Conservation (phyloP, 2,113 vertebrate species). For the Lepisosteus osseus region DNA sequence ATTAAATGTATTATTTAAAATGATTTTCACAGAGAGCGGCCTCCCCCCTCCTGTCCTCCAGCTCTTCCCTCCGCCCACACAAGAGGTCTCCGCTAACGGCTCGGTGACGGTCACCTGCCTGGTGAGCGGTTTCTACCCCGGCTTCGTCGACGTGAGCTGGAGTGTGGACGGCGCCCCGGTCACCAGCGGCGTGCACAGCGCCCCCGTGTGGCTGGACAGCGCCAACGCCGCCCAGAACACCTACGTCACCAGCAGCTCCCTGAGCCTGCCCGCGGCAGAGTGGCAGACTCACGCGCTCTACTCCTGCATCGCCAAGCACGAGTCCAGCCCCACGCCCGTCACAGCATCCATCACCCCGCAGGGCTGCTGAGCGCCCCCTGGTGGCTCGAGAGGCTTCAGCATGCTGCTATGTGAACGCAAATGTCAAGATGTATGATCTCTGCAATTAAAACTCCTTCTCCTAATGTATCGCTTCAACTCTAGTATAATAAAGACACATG, state of each 20-base stretch:
- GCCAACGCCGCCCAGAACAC: constrained; percentile 1
- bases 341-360: neutral
- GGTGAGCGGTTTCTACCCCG: constrained; percentile 15
- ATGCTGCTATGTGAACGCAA: too few species aligned
- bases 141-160: constrained; percentile 2
- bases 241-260: constrained; percentile 14
- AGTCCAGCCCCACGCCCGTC: neutral
- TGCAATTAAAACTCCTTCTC: too few species aligned
- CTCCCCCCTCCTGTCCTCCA: neutral
- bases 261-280: constrained; percentile 11
- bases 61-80: constrained; percentile 4
- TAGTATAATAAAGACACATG: too few species aligned
- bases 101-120: constrained; percentile 13
- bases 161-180: constrained; percentile 2
- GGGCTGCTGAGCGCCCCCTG: neutral
- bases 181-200: neutral
- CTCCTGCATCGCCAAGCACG: constrained; percentile 15
- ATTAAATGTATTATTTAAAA: neutral
- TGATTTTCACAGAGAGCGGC: neutral
- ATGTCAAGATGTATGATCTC: too few species aligned
- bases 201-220: neutral
- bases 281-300: constrained; percentile 14
- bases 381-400: too few species aligned
- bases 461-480: too few species aligned
- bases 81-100: neutral